These are phyloP conservation scores for Neodiprion lecontei DNA, from an alignment of 1,140 invertebrate species.

Conservation along the genomic window DNA sequence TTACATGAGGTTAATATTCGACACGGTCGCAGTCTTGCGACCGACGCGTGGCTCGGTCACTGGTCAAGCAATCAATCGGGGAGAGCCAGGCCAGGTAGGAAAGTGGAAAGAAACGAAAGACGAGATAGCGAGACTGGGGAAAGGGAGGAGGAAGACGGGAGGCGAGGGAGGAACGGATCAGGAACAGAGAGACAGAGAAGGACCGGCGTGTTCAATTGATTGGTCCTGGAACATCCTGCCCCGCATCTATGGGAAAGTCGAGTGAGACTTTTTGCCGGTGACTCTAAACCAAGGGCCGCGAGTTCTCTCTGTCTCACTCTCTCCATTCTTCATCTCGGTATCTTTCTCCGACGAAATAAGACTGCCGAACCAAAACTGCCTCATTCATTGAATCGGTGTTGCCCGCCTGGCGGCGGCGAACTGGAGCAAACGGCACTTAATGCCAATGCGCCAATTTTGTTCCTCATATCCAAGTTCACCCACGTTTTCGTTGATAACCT, in stretches of 20 bases:
- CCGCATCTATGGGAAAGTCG: constrained; percentile 57
- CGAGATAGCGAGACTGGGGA: neutral
- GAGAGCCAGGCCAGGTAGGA: neutral
- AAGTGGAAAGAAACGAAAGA: neutral
- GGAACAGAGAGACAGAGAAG: neutral
- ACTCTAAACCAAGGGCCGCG: constrained; percentile 40
- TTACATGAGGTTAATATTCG: constrained; percentile 12
- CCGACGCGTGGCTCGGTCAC: constrained; percentile 32
- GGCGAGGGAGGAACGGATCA: constrained; percentile 38
- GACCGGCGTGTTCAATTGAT: constrained; percentile 60
- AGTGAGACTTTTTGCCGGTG: neutral
- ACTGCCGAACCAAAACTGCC: neutral
- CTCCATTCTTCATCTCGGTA: no score
- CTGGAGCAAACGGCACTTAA: neutral
- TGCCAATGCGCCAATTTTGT: neutral
- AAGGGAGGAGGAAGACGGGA: constrained; percentile 23
- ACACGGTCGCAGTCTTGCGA: constrained; percentile 28
- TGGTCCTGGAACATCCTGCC: constrained; percentile 59
- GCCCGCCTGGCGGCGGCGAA: neutral
- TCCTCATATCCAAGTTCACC: neutral
- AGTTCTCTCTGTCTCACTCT: neutral
- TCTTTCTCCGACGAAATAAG: constrained; percentile 3
- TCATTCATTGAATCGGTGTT: neutral
- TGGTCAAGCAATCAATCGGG: neutral
- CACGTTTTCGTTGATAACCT: constrained; percentile 28